Evolutionary conservation across 2,113 vertebrate genomes (phyloP), one percentile per base, ranked within the genome.

Genomic region (Cheilinus undulatus): DNA sequence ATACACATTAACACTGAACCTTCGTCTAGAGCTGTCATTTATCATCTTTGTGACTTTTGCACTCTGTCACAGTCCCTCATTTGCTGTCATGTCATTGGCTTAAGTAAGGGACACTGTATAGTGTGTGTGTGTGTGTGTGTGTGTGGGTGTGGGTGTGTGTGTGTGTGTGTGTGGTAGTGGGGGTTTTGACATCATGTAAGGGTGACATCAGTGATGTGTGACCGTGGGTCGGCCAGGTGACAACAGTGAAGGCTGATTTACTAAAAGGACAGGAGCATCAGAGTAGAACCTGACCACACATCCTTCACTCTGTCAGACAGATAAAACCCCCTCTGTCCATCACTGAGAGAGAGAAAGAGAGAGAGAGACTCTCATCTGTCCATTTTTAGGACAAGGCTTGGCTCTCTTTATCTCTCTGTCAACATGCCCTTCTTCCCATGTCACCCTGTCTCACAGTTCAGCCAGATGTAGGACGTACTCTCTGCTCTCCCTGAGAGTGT

Each of bases 261-360:
- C 97, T 97, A 97, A 96, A 95, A 96, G 96, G 96, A 97, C 96
- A 95, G 94, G 95, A 95, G 96, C 97, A 96, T 97, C 96, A 97
- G 96, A 97, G 97, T 96, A 97, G 95, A 97, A 96, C 95, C 94
- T 96, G 92, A 94, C 92, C 95, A 94, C 96, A 92, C 94, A 98
- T 97, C 96, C 95, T 94, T 98, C 96, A 98, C 95, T 92, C 96
- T 98, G 97, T 98, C 97, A 98, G 94, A 95, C 92, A 93, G 95
- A 95, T 96, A 96, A 82, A 96, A 95, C 95, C 95, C 93, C 95
- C 95, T 94, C 95, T 79, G 94, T 96, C 95, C 95, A 95, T 96
- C 94, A 96, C 96, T 94, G 95, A 96, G 93, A 92, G 95, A 94
- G 95, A 92, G 60, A 43, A 51, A 52, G 61, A 28, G 51, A 59